These are phyloP conservation scores for Drepana arcuata DNA, from an alignment of 1,140 invertebrate species.

Conservation along the genomic window DNA sequence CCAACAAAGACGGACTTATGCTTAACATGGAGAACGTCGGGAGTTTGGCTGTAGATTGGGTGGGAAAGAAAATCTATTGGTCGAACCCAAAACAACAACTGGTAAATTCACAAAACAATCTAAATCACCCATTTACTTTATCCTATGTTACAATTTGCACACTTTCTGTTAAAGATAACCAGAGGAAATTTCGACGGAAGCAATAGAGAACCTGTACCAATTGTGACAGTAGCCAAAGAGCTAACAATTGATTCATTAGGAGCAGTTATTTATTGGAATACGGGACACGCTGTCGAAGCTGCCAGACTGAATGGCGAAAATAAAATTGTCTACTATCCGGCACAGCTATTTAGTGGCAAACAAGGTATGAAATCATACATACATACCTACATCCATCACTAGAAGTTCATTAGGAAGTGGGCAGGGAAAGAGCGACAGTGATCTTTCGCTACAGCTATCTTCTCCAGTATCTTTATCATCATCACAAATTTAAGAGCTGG, in stretches of 20 bases:
- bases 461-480: too few relatives aligned
- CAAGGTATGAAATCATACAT: conserved; percentile 70
- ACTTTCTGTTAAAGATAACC: conserved; percentile 37
- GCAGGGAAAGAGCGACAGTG: too few relatives aligned
- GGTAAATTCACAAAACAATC: conserved; percentile 55
- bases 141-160: conserved; percentile 1
- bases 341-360: conserved; percentile 84
- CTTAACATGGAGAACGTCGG: conserved; percentile 80
- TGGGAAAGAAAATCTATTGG: conserved; percentile 92
- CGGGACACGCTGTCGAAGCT: conserved; percentile 84
- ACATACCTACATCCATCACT: too few relatives aligned
- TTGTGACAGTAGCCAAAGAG: conserved; percentile 84
- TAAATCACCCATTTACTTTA: background rate
- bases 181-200: conserved; percentile 54
- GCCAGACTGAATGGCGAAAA: conserved; percentile 85
- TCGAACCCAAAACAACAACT: conserved; percentile 87
- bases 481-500: too few relatives aligned
- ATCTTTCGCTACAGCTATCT: too few relatives aligned
- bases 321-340: conserved; percentile 79
- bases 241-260: conserved; percentile 85
- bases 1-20: conserved; percentile 70
- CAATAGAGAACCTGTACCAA: conserved; percentile 80
- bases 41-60: conserved; percentile 89
- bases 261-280: conserved; percentile 92
- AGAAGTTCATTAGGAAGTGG: too few relatives aligned